Conservation (phyloP, 2,888 invertebrate species). For the Himalopsyche japonica region DNA sequence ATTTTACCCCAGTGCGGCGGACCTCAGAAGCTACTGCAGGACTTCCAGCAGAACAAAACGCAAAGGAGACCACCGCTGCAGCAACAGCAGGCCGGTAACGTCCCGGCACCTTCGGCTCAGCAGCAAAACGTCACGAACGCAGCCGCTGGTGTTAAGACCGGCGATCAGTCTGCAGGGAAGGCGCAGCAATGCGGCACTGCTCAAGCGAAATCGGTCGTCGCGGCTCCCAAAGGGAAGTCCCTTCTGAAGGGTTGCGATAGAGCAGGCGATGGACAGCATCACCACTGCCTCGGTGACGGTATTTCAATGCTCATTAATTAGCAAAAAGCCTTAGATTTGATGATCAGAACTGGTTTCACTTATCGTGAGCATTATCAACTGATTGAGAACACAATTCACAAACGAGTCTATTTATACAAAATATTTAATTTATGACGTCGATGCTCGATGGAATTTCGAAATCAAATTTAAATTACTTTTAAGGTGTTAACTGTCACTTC, state of each 20-base stretch:
- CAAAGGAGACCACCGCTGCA: not conserved
- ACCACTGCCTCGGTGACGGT: constrained; percentile 39
- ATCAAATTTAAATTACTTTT: no score
- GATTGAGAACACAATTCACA: no score
- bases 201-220: not conserved
- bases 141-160: not conserved
- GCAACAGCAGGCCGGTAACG: not conserved
- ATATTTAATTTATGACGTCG: no score
- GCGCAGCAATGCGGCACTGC: no score
- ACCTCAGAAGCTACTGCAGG: not conserved
- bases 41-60: not conserved
- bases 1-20: not conserved
- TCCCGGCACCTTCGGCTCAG: not conserved
- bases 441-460: no score
- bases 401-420: no score
- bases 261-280: constrained; percentile 46
- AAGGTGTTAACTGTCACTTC: no score
- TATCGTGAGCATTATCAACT: no score
- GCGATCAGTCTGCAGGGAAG: not conserved
- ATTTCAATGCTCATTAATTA: not conserved
- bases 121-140: not conserved
- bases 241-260: constrained; percentile 42
- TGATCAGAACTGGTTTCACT: no score
- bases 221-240: not conserved
- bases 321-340: no score